A percentile compares a stretch with the other conserved stretches of the same genome.
Evolutionary conservation across 2,797 vertebrate species (phyloP).

Genomic region (Enteromius radiatus): DNA sequence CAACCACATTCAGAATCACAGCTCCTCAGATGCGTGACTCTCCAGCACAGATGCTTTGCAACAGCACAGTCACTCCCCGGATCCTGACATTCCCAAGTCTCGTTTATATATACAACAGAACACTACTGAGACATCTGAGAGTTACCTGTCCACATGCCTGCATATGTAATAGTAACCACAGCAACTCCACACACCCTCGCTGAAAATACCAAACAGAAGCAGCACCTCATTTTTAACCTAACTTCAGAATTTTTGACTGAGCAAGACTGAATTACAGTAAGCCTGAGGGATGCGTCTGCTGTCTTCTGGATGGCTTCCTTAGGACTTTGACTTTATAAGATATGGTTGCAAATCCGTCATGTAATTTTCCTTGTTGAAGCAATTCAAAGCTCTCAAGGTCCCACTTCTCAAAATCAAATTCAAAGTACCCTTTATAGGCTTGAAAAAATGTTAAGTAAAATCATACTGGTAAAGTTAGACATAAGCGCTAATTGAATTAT

Average conservation of each 20-base stretch:
- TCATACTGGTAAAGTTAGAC: not conserved
- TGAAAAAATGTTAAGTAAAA: not conserved
- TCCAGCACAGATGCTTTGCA: not conserved
- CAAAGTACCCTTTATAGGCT: not conserved
- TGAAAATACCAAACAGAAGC: slow-evolving; percentile 11
- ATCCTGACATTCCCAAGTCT: slow-evolving; percentile 2
- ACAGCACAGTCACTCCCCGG: not conserved
- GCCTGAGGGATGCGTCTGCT: not conserved
- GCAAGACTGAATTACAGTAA: not conserved
- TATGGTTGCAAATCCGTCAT: not conserved
- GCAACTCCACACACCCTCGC: slow-evolving; percentile 29
- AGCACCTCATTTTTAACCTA: slow-evolving; percentile 16
- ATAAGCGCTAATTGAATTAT: not conserved
- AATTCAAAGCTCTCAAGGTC: not conserved
- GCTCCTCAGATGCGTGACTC: not conserved
- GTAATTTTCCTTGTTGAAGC: not conserved
- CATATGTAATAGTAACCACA: not conserved
- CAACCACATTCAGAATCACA: not conserved
- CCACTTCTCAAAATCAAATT: not conserved
- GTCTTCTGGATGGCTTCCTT: not conserved
- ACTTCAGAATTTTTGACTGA: not conserved
- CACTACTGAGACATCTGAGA: slow-evolving; percentile 16
- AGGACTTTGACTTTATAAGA: not conserved
- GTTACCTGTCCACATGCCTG: slow-evolving; percentile 25
- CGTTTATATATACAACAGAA: slow-evolving; percentile 5